Conservation (phyloP, 2,797 vertebrate genomes). For the Epinephelus coioides region DNA sequence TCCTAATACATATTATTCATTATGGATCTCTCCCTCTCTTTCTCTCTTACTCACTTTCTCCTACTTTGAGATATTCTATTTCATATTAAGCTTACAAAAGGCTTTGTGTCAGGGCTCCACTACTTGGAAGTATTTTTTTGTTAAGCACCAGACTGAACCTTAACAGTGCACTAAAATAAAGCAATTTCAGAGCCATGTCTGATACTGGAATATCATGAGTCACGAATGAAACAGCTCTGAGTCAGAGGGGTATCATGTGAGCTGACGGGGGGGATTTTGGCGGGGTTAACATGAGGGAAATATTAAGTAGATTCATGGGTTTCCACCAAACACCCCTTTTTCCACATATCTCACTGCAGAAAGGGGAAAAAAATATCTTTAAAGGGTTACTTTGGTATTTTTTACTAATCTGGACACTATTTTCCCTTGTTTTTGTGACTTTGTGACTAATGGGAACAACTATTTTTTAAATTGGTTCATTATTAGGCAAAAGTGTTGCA, state of each 20-base stretch:
- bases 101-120: conserved; percentile 17
- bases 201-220: conserved; percentile 49
- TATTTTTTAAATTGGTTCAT: too few relatives aligned
- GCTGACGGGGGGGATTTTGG: conserved; percentile 4
- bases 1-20: conserved; percentile 19
- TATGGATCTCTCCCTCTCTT: neutral
- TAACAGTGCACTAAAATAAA: conserved; percentile 23
- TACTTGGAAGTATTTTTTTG: conserved; percentile 9
- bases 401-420: too few relatives aligned
- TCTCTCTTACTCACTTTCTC: neutral
- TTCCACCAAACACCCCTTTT: neutral
- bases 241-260: conserved; percentile 60
- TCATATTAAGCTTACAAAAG: conserved; percentile 43
- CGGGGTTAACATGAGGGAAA: neutral
- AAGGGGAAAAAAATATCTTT: neutral
- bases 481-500: too few relatives aligned
- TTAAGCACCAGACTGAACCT: conserved; percentile 5
- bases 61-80: conserved; percentile 40
- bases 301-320: conserved; percentile 7
- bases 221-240: conserved; percentile 64
- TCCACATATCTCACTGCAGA: neutral
- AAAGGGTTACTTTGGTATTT: too few relatives aligned
- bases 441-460: too few relatives aligned
- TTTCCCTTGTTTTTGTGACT: too few relatives aligned
- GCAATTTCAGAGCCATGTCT: conserved; percentile 19